Evolutionary conservation across 2,888 invertebrate species (phyloP).

Genomic region (Drosophila anomelani): DNA sequence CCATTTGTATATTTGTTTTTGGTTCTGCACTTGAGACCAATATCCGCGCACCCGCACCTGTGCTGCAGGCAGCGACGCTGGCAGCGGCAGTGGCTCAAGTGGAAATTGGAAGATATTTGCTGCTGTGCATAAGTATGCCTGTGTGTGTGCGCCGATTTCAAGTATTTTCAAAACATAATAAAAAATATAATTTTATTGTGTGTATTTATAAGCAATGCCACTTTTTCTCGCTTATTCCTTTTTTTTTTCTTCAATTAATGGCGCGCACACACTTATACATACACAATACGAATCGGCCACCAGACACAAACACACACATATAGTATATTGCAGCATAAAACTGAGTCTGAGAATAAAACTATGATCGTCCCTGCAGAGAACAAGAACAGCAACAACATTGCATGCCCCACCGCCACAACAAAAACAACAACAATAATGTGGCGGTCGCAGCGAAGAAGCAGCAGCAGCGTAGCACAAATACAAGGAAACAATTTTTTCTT

Average conservation of each 20-base stretch:
- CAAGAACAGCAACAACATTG: conserved; percentile 58
- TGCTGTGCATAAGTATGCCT: conserved; percentile 25
- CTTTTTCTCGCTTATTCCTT: conserved; percentile 32
- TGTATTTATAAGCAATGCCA: conserved; percentile 74
- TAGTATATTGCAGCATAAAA: conserved; percentile 69
- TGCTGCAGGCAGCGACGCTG: conserved; percentile 17
- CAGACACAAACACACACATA: conserved; percentile 20
- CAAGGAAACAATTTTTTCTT: conserved; percentile 57
- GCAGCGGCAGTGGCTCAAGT: conserved; percentile 55
- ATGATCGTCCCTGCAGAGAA: conserved; percentile 59
- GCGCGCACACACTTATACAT: conserved; percentile 61
- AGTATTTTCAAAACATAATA: conserved; percentile 79
- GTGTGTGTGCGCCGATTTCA: conserved; percentile 45
- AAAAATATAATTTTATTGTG: conserved; percentile 74
- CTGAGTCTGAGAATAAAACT: conserved; percentile 70
- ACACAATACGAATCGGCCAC: conserved; percentile 14
- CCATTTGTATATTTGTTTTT: conserved; percentile 31
- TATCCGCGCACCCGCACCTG: conserved; percentile 29
- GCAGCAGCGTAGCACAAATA: conserved; percentile 58
- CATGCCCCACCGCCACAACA: conserved; percentile 34
- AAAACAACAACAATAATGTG: conserved; percentile 52
- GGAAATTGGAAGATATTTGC: conserved; percentile 49
- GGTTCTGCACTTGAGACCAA: conserved; percentile 31
- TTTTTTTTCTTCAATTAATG: conserved; percentile 70
- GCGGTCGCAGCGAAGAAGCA: conserved; percentile 53